Evolutionary conservation across 2,888 invertebrate species (phyloP).

Genomic region (Hirtodrosophila cameraria): DNA sequence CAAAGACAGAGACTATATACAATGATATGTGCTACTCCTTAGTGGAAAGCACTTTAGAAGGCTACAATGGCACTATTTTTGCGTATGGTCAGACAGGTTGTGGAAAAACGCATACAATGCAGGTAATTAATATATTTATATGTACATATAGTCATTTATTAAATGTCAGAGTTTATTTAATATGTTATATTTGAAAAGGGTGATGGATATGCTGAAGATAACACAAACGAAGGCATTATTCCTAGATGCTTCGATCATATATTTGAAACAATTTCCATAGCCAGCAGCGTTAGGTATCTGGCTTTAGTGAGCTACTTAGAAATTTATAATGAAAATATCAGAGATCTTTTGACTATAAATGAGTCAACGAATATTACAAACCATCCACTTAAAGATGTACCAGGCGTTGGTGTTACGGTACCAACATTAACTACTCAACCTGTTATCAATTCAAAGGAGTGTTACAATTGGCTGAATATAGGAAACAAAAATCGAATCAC

Average conservation of each 20-base stretch:
- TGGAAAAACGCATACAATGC: conserved; percentile 96
- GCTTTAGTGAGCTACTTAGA: conserved; percentile 89
- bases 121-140: no score
- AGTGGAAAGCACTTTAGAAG: conserved; percentile 94
- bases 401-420: conserved; percentile 85
- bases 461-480: conserved; percentile 89
- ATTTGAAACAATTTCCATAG: conserved; percentile 92
- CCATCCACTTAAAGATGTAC: conserved; percentile 85
- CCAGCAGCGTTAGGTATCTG: conserved; percentile 88
- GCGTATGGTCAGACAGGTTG: conserved; percentile 97
- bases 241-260: conserved; percentile 94
- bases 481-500: conserved; percentile 93
- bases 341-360: conserved; percentile 92
- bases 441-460: conserved; percentile 91
- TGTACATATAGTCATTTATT: background rate
- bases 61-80: conserved; percentile 96
- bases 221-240: conserved; percentile 86
- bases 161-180: background rate
- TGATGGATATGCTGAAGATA: conserved; percentile 15
- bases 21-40: conserved; percentile 93
- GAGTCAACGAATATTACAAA: conserved; percentile 78
- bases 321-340: conserved; percentile 96
- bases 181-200: conserved; percentile 27
- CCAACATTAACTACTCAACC: conserved; percentile 89
- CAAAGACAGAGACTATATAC: conserved; percentile 93